phyloP scores from a whole-genome alignment of 2,797 vertebrate genomes.

The Mormyrops boulengeri region DNA sequence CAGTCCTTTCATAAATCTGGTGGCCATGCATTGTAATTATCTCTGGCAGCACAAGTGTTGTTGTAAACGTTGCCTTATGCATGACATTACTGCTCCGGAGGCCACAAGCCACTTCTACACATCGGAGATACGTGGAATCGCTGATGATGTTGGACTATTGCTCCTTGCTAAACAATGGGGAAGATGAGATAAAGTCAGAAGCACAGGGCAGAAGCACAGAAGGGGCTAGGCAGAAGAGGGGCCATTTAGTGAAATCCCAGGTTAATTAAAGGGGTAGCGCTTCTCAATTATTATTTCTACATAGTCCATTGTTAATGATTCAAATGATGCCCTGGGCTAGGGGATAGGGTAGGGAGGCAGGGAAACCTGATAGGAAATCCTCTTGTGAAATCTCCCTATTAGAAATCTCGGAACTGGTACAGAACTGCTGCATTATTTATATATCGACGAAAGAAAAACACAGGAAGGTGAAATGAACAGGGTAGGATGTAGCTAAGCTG shows the following conservation, averaged over 20 bases:
- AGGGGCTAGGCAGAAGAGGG: neutral
- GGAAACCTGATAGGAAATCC: neutral
- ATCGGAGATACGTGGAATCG: neutral
- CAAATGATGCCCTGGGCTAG: neutral
- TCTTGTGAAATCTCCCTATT: too few relatives aligned
- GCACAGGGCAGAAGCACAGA: neutral
- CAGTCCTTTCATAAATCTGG: neutral
- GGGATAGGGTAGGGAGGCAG: neutral
- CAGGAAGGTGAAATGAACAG: neutral
- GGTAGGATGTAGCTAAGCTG: neutral
- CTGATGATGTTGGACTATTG: neutral
- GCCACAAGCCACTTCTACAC: neutral
- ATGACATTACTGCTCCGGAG: neutral
- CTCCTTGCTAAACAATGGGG: neutral
- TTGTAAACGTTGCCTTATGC: neutral
- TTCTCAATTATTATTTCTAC: neutral
- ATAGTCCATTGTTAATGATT: neutral
- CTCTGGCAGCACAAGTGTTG: conserved; percentile 7
- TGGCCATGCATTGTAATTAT: neutral
- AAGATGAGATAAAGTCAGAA: neutral
- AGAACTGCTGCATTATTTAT: neutral
- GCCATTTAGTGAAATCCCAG: conserved; percentile 3
- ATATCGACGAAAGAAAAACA: neutral
- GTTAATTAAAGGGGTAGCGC: neutral
- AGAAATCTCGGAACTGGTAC: neutral